Evolutionary conservation across 2,113 vertebrate genomes (phyloP).

Genomic region (Ciconia stormi): DNA sequence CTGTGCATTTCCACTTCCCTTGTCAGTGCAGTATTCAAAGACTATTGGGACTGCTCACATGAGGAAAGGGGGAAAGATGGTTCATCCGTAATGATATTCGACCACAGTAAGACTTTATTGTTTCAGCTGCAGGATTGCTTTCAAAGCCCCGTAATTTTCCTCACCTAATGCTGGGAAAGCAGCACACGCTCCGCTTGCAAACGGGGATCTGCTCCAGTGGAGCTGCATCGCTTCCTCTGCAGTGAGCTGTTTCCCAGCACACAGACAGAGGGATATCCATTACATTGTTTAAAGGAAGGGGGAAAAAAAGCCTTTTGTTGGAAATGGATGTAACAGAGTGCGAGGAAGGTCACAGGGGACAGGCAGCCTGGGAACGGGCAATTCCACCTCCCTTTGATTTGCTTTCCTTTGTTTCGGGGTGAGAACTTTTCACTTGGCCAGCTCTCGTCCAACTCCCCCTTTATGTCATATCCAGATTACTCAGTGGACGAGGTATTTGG

Average conservation of each 20-base stretch:
- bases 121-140: background rate
- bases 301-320: background rate
- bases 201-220: background rate
- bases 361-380: background rate
- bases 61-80: background rate
- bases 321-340: background rate
- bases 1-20: background rate
- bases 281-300: background rate
- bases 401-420: background rate
- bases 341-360: background rate
- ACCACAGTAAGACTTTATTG: background rate
- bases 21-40: background rate
- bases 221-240: background rate
- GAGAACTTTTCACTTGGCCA: background rate
- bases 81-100: background rate
- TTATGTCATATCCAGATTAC: conserved; percentile 10
- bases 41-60: background rate
- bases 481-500: background rate
- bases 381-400: background rate
- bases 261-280: background rate
- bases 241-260: background rate
- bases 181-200: background rate
- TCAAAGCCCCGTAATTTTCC: background rate
- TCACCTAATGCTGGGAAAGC: background rate
- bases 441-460: background rate